Conservation (phyloP, 1,140 invertebrate species). For the Fopius arisanus region DNA sequence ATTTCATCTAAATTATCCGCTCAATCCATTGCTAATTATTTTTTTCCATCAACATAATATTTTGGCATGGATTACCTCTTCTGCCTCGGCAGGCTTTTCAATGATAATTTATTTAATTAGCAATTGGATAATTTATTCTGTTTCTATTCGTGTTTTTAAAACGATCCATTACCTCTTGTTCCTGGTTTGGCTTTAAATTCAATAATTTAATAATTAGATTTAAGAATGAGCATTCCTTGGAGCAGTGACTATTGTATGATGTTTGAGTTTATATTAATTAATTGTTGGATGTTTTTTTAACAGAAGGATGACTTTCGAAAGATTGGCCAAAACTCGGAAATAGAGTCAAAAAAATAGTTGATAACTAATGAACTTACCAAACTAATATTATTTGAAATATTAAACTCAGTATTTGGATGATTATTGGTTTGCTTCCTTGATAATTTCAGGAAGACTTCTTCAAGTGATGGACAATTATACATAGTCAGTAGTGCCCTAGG, state of each 20-base stretch:
- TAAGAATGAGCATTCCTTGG: no score
- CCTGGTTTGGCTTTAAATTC: neutral
- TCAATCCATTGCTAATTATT: neutral
- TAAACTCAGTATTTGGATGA: conserved; percentile 68
- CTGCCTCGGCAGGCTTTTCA: neutral
- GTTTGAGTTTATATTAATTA: no score
- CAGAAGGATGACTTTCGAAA: no score
- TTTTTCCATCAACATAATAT: neutral
- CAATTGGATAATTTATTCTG: neutral
- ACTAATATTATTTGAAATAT: conserved; percentile 80
- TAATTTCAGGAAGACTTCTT: conserved; percentile 94
- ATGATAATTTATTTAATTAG: neutral
- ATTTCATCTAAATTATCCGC: neutral
- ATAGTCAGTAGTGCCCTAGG: conserved; percentile 83
- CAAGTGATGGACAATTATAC: conserved; percentile 84
- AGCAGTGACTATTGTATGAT: no score
- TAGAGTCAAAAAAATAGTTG: no score
- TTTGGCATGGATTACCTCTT: neutral
- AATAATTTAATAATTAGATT: neutral
- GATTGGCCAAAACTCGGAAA: no score
- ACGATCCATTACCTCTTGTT: neutral
- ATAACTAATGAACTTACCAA: conserved; percentile 60
- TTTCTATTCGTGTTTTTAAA: neutral
- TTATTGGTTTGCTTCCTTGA: conserved; percentile 72
- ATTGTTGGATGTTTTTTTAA: no score